These are phyloP conservation scores for Eupeodes latifasciatus DNA, from an alignment of 2,888 invertebrate species.

Conservation along the genomic window DNA sequence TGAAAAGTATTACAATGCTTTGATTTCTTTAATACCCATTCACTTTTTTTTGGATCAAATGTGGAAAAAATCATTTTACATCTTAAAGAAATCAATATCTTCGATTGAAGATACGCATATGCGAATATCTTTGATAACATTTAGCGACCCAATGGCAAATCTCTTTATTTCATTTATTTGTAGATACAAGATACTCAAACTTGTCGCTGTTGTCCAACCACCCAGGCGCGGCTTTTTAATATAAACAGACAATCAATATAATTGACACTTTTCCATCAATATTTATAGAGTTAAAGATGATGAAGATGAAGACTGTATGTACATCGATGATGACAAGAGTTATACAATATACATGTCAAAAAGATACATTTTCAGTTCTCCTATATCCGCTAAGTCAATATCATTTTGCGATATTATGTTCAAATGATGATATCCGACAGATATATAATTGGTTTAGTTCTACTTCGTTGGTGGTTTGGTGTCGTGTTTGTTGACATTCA, in stretches of 20 bases:
- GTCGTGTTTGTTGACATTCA: background rate
- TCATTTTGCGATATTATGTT: background rate
- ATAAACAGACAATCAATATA: slow-evolving; percentile 1
- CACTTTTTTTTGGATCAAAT: background rate
- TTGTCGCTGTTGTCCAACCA: background rate
- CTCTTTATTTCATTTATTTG: background rate
- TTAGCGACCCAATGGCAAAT: background rate
- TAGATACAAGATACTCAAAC: slow-evolving; percentile 25
- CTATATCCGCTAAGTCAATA: background rate
- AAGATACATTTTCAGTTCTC: background rate
- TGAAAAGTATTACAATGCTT: background rate
- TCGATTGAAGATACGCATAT: background rate
- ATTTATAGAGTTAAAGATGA: slow-evolving; percentile 14
- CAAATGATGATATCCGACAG: slow-evolving; percentile 18
- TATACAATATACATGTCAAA: slow-evolving; percentile 3
- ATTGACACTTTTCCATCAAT: slow-evolving; percentile 33
- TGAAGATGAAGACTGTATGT: background rate
- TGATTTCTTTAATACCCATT: background rate
- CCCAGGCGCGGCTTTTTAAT: background rate
- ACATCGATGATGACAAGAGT: background rate
- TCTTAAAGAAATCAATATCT: background rate
- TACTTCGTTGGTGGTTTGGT: slow-evolving; percentile 14
- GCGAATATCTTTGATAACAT: background rate
- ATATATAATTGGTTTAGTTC: slow-evolving; percentile 29
- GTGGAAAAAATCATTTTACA: background rate